Base-by-base conservation (phyloP, 2,888 invertebrate species). In the Zaprionus lineosus region DNA sequence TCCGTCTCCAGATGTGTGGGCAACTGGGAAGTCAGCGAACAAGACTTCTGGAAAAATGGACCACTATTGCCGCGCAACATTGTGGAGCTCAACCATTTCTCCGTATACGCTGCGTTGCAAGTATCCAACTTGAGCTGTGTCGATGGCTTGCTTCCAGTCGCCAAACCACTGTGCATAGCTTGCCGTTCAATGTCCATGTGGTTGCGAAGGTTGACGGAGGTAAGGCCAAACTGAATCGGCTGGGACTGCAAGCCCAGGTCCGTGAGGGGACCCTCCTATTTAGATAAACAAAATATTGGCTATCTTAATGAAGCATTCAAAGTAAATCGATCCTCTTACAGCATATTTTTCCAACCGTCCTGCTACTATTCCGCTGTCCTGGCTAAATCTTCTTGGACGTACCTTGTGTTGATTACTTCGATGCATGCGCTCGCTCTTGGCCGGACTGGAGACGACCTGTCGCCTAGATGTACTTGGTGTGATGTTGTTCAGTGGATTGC, bases 361-460 rank as follows among this genome's bases (percentile, higher is more conserved):
- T 1, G 88, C 82, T 16, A 87, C 88, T 29, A 89, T 89, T 12
- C 88, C 89, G 28, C 90, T 90, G 55, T 90, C 90, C 55, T 90
- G 89, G 57, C 90, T 90, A 24, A 88, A 82, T 61, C 90, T 71
- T 57, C 90, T 64, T 6, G 79, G 60, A n/a, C 84, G 77, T 18
- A 79, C 28, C 52, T 85, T 86, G 2, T 48, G 50, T 57, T 47
- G 71, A 21, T 46, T 68, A 6, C 64, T 74, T 19, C 86, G 74
- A 14, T 66, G 50, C 40, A 77, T 71, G 15, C 86, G 83, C 34
- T 86, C 87, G 48, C 88, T 86, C 63, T 89, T 89, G 1, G 88
- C 88, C n/a, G 89, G 89, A 71, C 89, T 89, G n/a, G 89, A 89
- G 37, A 85, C 84, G 34, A 89, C 84, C 48, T 89, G 77, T n/a